A percentile compares a stretch with the other conserved stretches of the same genome.
Evolutionary conservation across 2,888 invertebrate species (phyloP).

Genomic region (Cyrtodaria siliqua): DNA sequence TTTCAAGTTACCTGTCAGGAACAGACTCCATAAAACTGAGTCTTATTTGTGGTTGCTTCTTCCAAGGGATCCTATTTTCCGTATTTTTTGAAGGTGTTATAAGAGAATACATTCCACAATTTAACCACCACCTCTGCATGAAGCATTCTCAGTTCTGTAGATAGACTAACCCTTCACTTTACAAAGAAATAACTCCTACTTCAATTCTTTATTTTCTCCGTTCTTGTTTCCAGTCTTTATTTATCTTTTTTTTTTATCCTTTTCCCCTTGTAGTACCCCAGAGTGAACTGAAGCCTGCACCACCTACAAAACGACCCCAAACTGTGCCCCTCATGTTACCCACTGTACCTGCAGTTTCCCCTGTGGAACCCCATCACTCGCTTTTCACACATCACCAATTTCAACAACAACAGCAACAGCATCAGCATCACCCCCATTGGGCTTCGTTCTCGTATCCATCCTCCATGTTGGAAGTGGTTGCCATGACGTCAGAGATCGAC

Average conservation of each 20-base stretch:
- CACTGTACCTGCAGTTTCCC: conserved; percentile 59
- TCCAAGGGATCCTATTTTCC: too few species aligned
- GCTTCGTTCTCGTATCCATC: conserved; percentile 91
- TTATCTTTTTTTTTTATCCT: conserved; percentile 63
- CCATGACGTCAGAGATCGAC: conserved; percentile 97
- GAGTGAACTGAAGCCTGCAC: conserved; percentile 58
- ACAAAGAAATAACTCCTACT: too few species aligned
- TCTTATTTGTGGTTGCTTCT: too few species aligned
- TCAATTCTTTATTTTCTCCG: conserved; percentile 1
- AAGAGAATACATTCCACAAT: too few species aligned
- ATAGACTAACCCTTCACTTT: too few species aligned
- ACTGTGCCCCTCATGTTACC: conserved; percentile 63
- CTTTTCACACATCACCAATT: conserved; percentile 85
- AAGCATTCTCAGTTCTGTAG: too few species aligned
- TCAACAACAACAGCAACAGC: conserved; percentile 84
- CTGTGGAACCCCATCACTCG: conserved; percentile 61
- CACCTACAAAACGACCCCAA: conserved; percentile 58
- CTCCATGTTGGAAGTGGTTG: conserved; percentile 99
- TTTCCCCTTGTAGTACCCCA: conserved; percentile 72
- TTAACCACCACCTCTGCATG: too few species aligned
- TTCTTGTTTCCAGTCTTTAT: conserved; percentile 5
- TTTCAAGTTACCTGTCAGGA: too few species aligned
- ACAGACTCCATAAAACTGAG: too few species aligned
- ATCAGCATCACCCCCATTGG: conserved; percentile 87
- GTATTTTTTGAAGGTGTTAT: too few species aligned